Evolutionary conservation across 2,797 vertebrate species (phyloP).

Genomic region (Rhadinocentrus ornatus): DNA sequence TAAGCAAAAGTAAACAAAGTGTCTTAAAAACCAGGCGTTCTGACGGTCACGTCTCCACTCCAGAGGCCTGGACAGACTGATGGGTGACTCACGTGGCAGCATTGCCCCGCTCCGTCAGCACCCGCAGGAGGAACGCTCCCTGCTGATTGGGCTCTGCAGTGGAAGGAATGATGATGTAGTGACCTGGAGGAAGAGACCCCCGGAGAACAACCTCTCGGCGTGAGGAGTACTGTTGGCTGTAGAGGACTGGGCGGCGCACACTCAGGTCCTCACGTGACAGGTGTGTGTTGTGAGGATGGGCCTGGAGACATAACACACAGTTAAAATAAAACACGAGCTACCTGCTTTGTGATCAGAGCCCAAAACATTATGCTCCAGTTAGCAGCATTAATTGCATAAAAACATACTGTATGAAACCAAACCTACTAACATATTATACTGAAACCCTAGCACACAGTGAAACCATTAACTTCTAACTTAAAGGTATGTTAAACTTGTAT

Average conservation of each 20-base stretch:
- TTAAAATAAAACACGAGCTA: background rate
- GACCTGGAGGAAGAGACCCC: constrained; percentile 68
- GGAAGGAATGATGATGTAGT: constrained; percentile 82
- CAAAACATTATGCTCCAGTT: background rate
- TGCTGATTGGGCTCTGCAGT: constrained; percentile 63
- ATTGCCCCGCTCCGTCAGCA: constrained; percentile 76
- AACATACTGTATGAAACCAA: background rate
- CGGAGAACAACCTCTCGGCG: constrained; percentile 77
- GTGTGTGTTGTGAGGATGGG: constrained; percentile 14
- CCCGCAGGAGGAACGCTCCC: constrained; percentile 80
- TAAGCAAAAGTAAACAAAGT: background rate
- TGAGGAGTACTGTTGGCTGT: constrained; percentile 12
- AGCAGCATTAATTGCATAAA: background rate
- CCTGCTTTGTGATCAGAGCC: background rate
- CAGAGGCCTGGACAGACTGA: background rate
- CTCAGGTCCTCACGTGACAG: constrained; percentile 63
- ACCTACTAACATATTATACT: too few species aligned
- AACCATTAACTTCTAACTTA: too few species aligned
- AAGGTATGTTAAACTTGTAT: too few species aligned
- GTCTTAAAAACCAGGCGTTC: too few species aligned
- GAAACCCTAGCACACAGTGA: background rate
- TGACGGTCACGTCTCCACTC: background rate
- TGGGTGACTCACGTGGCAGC: constrained; percentile 54
- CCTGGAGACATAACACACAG: constrained; percentile 53
- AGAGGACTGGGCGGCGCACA: constrained; percentile 17